A percentile compares a stretch with the other conserved stretches of the same genome.
These are phyloP conservation scores for Schlechtendalia chinensis DNA, from an alignment of 1,140 invertebrate species.

Conservation along the genomic window DNA sequence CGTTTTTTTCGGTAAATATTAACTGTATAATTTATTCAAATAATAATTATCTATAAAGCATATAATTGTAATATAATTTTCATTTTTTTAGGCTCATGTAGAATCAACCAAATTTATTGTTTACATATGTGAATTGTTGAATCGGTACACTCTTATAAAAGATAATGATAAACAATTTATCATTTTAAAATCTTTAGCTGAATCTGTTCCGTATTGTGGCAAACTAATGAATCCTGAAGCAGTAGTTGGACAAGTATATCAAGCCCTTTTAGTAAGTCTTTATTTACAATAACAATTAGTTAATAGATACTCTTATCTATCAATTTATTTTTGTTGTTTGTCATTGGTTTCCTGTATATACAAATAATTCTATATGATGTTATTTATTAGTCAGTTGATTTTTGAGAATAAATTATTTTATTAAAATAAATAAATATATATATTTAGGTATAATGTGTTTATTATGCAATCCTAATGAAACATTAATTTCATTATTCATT, in stretches of 20 bases:
- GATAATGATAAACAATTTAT: conserved; percentile 70
- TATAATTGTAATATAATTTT: not conserved
- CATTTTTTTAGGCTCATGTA: conserved; percentile 70
- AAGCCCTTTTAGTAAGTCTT: conserved; percentile 72
- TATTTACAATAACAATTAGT: conserved; percentile 30
- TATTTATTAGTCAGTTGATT: too few species aligned
- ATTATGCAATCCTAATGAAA: too few species aligned
- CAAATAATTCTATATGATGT: too few species aligned
- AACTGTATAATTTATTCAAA: conserved; percentile 55
- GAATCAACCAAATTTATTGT: conserved; percentile 82
- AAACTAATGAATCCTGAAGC: conserved; percentile 71
- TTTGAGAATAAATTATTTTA: too few species aligned
- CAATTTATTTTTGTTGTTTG: not conserved
- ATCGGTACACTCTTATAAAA: conserved; percentile 52
- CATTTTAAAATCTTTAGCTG: conserved; percentile 82
- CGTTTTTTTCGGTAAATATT: conserved; percentile 80
- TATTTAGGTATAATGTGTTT: too few species aligned
- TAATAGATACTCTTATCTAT: not conserved
- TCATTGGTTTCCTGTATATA: too few species aligned
- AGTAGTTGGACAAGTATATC: conserved; percentile 74
- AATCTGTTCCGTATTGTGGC: conserved; percentile 75
- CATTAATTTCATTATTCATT: too few species aligned
- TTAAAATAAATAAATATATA: too few species aligned
- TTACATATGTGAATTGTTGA: conserved; percentile 72
- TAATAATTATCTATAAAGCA: not conserved